A percentile compares a stretch with the other conserved stretches of the same genome.
Evolutionary conservation across 2,797 vertebrate genomes (phyloP).

Genomic region (Knipowitschia caucasica): DNA sequence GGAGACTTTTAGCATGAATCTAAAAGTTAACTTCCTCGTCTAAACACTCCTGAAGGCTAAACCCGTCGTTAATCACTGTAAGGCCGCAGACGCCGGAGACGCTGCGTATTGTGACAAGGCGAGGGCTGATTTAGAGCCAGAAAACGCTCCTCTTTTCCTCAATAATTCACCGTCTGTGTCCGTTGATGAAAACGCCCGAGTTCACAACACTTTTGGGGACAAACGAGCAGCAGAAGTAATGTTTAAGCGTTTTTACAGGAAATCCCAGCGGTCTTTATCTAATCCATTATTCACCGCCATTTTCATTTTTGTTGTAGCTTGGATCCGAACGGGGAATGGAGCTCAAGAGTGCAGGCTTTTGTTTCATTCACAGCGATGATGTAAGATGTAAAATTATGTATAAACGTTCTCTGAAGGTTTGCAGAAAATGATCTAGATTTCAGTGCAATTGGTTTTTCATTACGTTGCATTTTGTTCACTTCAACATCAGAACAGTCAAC

Average conservation of each 20-base stretch:
- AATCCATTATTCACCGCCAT: neutral
- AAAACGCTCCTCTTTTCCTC: neutral
- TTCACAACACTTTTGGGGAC: neutral
- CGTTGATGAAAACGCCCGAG: neutral
- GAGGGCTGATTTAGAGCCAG: neutral
- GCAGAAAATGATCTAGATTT: neutral
- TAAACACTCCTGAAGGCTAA: neutral
- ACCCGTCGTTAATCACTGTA: neutral
- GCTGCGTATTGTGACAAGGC: neutral
- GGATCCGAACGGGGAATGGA: neutral
- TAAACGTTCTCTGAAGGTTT: neutral
- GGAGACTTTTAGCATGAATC: slow-evolving; percentile 1
- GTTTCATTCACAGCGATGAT: slow-evolving; percentile 1
- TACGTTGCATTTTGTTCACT: too few species aligned
- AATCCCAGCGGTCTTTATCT: neutral
- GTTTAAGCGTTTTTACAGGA: neutral
- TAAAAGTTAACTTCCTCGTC: neutral
- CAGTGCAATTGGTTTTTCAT: too few species aligned
- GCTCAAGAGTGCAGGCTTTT: neutral
- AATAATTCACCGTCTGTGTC: neutral
- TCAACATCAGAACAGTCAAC: too few species aligned
- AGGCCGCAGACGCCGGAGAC: neutral
- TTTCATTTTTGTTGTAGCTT: neutral
- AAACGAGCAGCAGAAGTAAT: neutral
- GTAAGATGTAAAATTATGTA: neutral